Evolutionary conservation across 1,140 invertebrate species (phyloP), one percentile per base, ranked within the genome.

Genomic region (Aphis gossypii): DNA sequence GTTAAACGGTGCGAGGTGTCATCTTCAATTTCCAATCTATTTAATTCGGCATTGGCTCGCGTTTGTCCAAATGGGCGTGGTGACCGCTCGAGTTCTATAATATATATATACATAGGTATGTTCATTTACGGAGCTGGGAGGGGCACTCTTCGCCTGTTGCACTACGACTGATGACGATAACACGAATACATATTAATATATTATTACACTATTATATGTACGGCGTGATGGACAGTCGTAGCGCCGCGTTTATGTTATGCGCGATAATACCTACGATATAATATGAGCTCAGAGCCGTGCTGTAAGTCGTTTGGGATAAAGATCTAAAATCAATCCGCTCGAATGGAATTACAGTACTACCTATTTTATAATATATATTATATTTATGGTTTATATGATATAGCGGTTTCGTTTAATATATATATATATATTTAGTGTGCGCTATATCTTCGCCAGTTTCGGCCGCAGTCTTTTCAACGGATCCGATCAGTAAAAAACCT

Each of bases 11-110:
- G 21, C 35, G n/a, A 23, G 48, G 88, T 89, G 88, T 54, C 60
- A 76, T 76, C 60, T 23, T 76, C 38, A 1, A 56, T 68, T 92
- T 92, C 90, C 90, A 83, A 68, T 83, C 90, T 76, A 38, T 92
- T 92, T 92, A 92, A 92, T 83, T 83, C 25, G 44, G 90, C 90
- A 92, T 92, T 91, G 90, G 90, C 44, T 68, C 90, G 90, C 76
- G 44, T 51, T 25, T 56, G 56, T 92, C 51, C 68, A 6, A 68
- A 82, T 83, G 90, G 90, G 90, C 90, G 90, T 92, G 90, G n/a
- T 35, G 3, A 18, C 86, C 35, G 35, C 87, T 9, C 30, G 25
- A 51, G 11, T 18, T 68, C 30, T n/a, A 30, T 60, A 41, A 41
- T 41, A 41, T 41, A 41, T 41, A 14, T n/a, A 35, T 35, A 35